A percentile compares a stretch with the other conserved stretches of the same genome.
Evolutionary conservation across 2,113 vertebrate genomes (phyloP).

Genomic region (Seriola aureovittata): DNA sequence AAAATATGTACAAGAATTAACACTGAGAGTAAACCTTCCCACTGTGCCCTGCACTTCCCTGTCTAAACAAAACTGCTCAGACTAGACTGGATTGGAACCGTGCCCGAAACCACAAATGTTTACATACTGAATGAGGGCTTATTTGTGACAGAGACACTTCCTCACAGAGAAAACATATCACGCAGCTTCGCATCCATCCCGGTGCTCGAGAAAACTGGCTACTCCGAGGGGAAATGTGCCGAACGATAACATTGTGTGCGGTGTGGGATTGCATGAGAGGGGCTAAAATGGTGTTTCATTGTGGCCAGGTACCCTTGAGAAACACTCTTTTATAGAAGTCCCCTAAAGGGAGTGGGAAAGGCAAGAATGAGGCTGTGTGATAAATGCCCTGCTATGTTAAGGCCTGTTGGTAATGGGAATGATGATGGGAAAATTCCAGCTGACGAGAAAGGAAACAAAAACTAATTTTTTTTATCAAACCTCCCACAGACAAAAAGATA

Average conservation of each 20-base stretch:
- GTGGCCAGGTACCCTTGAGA: slow-evolving; percentile 67
- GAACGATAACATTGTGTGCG: slow-evolving; percentile 69
- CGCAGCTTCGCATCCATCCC: slow-evolving; percentile 13
- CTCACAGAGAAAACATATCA: slow-evolving; percentile 45
- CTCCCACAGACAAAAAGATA: slow-evolving; percentile 4
- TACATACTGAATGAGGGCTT: slow-evolving; percentile 27
- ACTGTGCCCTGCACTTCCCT: neutral
- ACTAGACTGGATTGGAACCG: slow-evolving; percentile 20
- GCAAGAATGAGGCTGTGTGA: slow-evolving; percentile 40
- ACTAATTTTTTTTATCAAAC: slow-evolving; percentile 18
- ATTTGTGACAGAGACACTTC: slow-evolving; percentile 38
- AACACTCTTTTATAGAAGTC: slow-evolving; percentile 48
- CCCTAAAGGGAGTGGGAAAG: slow-evolving; percentile 40
- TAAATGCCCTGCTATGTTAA: slow-evolving; percentile 53
- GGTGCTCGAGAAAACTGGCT: slow-evolving; percentile 25
- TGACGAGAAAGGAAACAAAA: slow-evolving; percentile 26
- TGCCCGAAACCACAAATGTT: slow-evolving; percentile 43
- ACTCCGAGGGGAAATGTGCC: slow-evolving; percentile 57
- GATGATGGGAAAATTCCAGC: slow-evolving; percentile 56
- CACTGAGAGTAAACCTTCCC: neutral
- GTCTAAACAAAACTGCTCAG: neutral
- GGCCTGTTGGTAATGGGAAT: slow-evolving; percentile 47
- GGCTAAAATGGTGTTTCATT: slow-evolving; percentile 64
- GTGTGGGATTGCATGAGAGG: slow-evolving; percentile 54
- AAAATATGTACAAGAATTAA: slow-evolving; percentile 4